phyloP scores from a whole-genome alignment of 2,888 invertebrate genomes.

The Drepana falcataria region DNA sequence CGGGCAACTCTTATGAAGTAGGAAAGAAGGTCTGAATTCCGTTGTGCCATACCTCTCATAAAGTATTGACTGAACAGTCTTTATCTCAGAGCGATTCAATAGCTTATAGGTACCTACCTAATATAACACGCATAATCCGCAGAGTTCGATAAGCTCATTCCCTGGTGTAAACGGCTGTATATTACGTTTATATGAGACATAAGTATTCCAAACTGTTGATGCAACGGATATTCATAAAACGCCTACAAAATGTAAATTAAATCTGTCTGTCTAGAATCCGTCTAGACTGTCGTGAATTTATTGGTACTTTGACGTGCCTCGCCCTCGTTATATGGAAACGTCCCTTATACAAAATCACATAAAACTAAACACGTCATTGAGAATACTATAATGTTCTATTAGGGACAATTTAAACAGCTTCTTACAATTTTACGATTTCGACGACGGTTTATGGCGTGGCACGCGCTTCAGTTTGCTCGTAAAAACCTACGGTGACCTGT shows the following conservation, averaged over 20 bases:
- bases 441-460: conserved; percentile 54
- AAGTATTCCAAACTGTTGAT: too few relatives aligned
- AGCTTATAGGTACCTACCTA: too few relatives aligned
- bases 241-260: conserved; percentile 16
- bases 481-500: conserved; percentile 74
- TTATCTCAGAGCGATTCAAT: too few relatives aligned
- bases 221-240: conserved; percentile 4
- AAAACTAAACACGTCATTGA: conserved; percentile 62
- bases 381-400: conserved; percentile 62
- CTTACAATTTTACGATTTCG: conserved; percentile 64
- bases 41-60: too few relatives aligned
- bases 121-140: too few relatives aligned
- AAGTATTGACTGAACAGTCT: too few relatives aligned
- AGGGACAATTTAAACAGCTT: conserved; percentile 60
- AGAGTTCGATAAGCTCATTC: too few relatives aligned
- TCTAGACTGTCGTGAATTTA: conserved; percentile 36
- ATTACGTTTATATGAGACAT: too few relatives aligned
- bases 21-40: too few relatives aligned
- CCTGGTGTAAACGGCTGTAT: too few relatives aligned
- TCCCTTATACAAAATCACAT: conserved; percentile 52
- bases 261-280: conserved; percentile 30
- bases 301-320: conserved; percentile 29
- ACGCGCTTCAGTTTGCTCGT: conserved; percentile 59
- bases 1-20: too few relatives aligned
- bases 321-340: conserved; percentile 43